phyloP scores from a whole-genome alignment of 2,797 vertebrate genomes.

The Sandelia bainsii region DNA sequence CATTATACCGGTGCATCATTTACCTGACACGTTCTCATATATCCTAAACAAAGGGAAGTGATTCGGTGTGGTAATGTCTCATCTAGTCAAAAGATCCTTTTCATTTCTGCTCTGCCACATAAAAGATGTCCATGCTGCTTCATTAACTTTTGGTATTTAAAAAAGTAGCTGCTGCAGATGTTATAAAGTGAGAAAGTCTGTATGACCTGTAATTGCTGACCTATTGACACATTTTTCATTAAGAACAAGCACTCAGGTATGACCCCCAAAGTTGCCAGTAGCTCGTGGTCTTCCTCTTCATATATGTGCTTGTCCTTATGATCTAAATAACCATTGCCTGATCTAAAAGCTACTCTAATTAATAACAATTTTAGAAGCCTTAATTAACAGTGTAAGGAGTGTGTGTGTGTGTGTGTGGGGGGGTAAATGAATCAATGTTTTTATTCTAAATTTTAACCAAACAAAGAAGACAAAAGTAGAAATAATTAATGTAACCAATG shows the following conservation, averaged over 20 bases:
- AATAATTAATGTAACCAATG: too few relatives aligned
- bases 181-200: slow-evolving; percentile 44
- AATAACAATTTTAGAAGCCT: slow-evolving; percentile 17
- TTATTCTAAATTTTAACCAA: too few relatives aligned
- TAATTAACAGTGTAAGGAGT: slow-evolving; percentile 20
- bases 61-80: slow-evolving; percentile 50
- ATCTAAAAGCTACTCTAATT: slow-evolving; percentile 39
- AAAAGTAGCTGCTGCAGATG: slow-evolving; percentile 18
- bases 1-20: slow-evolving; percentile 25
- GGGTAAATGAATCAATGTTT: too few relatives aligned
- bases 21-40: slow-evolving; percentile 33
- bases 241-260: slow-evolving; percentile 36
- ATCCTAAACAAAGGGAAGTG: slow-evolving; percentile 33
- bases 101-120: slow-evolving; percentile 33
- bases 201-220: slow-evolving; percentile 32
- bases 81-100: slow-evolving; percentile 52
- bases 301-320: slow-evolving; percentile 15
- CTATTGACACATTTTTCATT: slow-evolving; percentile 43
- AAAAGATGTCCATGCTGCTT: slow-evolving; percentile 66
- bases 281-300: slow-evolving; percentile 19
- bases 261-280: slow-evolving; percentile 43
- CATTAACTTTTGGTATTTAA: slow-evolving; percentile 54
- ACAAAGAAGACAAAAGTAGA: too few relatives aligned
- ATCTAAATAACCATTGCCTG: slow-evolving; percentile 39
- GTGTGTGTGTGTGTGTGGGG: background rate